Evolutionary conservation across 2,797 vertebrate genomes (phyloP), one percentile per base, ranked within the genome.

Genomic region (Mycteria americana): DNA sequence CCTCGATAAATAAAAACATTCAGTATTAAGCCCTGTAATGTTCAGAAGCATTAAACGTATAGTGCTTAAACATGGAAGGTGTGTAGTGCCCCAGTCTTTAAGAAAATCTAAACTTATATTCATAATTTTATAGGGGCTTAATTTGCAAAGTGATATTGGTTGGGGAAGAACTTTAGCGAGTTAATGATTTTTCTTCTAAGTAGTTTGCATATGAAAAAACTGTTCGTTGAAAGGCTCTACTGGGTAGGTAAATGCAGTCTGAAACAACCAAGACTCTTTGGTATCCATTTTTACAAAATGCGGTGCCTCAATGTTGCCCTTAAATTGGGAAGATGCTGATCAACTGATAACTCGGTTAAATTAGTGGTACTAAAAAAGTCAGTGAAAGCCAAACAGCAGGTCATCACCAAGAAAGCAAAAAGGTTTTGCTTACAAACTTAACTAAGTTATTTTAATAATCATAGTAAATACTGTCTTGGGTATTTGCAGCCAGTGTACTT

Each of bases 121-220:
- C 5, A 7, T 51, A 5, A 57, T 73, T 84, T 82, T 25, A 10
- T 33, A 63, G 24, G 4, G 17, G 2, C 1, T 0, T 31, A 4
- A 15, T 85, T 92, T 89, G 45, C 41, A 10, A 80, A 50, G 37
- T 51, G 12, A 4, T 60, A 10, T 2, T 53, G 27, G 2, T 51
- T 79, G 57, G 13, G 21, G 43, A 89, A 65, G 19, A 33, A 45
- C 18, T 85, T 63, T 0, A 50, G 17, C 1, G 3, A 90, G 28
- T 41, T 37, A 13, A 25, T 57, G 0, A 4, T 63, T 85, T 88
- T 46, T 68, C 25, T 76, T 79, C 30, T 19, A 63, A 56, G 21
- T 51, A 41, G n/a, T 60, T 84, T 59, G 10, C 22, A 1, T 54
- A 7, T 54, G 37, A 41, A 57, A 48, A 57, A 60, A 3, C 1